A percentile compares a stretch with the other conserved stretches of the same genome.
Conservation (phyloP, 1,140 invertebrate species). For the Dendroctonus valens region DNA sequence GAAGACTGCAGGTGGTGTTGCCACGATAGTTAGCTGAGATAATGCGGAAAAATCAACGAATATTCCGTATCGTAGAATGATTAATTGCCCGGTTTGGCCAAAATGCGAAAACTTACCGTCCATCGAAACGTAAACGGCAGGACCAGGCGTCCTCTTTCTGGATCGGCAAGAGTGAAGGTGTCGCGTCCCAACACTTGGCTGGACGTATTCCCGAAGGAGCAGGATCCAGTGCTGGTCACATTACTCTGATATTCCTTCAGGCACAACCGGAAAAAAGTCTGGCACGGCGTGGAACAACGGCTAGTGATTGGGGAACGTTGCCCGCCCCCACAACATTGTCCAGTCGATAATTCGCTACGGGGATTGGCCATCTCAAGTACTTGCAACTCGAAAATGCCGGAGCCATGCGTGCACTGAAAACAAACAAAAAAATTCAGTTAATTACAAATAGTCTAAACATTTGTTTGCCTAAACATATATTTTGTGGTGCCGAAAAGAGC, state of each 20-base stretch:
- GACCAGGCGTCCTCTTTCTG: conserved; percentile 71
- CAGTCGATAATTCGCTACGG: conserved; percentile 74
- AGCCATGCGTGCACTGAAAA: conserved; percentile 67
- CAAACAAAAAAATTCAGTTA: conserved; percentile 15
- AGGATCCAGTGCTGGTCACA: conserved; percentile 75
- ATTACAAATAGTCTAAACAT: too few relatives aligned
- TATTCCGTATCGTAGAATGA: neutral
- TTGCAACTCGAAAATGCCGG: conserved; percentile 89
- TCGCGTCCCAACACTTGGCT: conserved; percentile 82
- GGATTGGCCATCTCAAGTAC: conserved; percentile 86
- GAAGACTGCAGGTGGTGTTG: conserved; percentile 12
- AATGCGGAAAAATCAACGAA: too few relatives aligned
- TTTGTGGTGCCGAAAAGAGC: too few relatives aligned
- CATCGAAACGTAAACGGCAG: conserved; percentile 86
- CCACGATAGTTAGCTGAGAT: neutral
- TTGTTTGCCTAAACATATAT: too few relatives aligned
- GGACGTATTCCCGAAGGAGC: conserved; percentile 86
- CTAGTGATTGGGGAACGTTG: conserved; percentile 55
- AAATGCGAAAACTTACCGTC: conserved; percentile 69
- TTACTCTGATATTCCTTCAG: conserved; percentile 90
- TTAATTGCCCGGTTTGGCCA: too few relatives aligned
- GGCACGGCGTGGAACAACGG: conserved; percentile 62
- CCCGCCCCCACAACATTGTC: conserved; percentile 76
- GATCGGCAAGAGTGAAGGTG: conserved; percentile 81
- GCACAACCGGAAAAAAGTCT: conserved; percentile 82